These are phyloP conservation scores for Sinohyriopsis cumingii DNA, from an alignment of 2,888 invertebrate genomes.

Conservation along the genomic window DNA sequence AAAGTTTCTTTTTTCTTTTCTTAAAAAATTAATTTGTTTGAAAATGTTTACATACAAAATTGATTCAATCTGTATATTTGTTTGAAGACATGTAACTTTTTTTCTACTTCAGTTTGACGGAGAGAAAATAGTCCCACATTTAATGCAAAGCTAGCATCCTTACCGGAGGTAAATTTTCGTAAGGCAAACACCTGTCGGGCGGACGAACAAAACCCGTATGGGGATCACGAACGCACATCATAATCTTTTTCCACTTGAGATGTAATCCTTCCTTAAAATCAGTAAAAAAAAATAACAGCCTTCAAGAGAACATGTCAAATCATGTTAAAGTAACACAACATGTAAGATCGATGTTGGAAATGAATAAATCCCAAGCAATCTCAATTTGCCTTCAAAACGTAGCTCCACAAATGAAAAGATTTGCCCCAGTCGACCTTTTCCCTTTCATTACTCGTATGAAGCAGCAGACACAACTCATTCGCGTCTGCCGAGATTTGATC, in stretches of 20 bases:
- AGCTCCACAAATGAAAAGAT: too few species aligned
- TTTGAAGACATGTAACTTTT: too few species aligned
- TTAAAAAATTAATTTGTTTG: too few species aligned
- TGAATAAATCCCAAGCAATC: too few species aligned
- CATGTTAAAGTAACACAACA: background rate
- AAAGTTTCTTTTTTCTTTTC: too few species aligned
- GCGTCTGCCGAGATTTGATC: conserved; percentile 13
- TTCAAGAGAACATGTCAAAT: conserved; percentile 1
- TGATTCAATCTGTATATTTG: too few species aligned
- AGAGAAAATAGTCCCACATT: too few species aligned
- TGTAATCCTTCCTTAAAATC: background rate
- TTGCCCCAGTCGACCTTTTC: conserved; percentile 24
- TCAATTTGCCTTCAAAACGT: too few species aligned
- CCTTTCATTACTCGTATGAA: conserved; percentile 31
- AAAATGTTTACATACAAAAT: too few species aligned
- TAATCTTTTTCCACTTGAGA: conserved; percentile 21
- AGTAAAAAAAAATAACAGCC: background rate
- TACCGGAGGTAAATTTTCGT: conserved; percentile 47
- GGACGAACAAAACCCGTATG: conserved; percentile 48
- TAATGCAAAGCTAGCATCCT: conserved; percentile 5
- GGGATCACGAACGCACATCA: conserved; percentile 55
- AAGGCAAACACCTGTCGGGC: conserved; percentile 47
- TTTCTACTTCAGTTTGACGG: too few species aligned
- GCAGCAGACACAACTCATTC: conserved; percentile 27
- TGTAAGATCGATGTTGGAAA: too few species aligned